Conservation (phyloP, 2,888 invertebrate genomes). For the Melieria crassipennis region DNA sequence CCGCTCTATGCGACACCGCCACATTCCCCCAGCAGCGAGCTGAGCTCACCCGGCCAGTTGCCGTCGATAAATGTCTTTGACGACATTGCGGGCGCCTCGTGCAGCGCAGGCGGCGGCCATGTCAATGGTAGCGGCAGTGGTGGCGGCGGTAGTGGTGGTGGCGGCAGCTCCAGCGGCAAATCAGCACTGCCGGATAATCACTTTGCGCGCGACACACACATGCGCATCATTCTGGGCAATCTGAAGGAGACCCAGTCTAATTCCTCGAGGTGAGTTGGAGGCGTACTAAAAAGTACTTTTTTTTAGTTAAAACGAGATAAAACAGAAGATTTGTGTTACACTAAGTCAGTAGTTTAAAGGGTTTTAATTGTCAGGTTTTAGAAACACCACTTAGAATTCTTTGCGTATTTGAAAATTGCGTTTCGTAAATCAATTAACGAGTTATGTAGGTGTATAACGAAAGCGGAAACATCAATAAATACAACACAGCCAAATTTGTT, state of each 20-base stretch:
- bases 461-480: too few relatives aligned
- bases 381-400: too few relatives aligned
- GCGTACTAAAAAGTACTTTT: too few relatives aligned
- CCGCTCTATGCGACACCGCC: constrained; percentile 87
- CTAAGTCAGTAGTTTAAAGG: too few relatives aligned
- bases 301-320: too few relatives aligned
- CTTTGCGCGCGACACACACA: constrained; percentile 90
- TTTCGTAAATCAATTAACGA: too few relatives aligned
- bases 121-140: constrained; percentile 37
- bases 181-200: constrained; percentile 76
- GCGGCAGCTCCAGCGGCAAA: constrained; percentile 48
- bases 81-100: constrained; percentile 60
- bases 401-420: too few relatives aligned
- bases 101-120: constrained; percentile 43
- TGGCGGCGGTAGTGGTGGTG: constrained; percentile 36
- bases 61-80: constrained; percentile 63
- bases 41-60: constrained; percentile 68
- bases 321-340: too few relatives aligned
- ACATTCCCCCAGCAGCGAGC: constrained; percentile 76
- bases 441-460: too few relatives aligned
- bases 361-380: too few relatives aligned
- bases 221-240: constrained; percentile 86
- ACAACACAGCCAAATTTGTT: too few relatives aligned
- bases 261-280: constrained; percentile 57
- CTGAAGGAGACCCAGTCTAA: constrained; percentile 64